Evolutionary conservation across 2,113 vertebrate species (phyloP), one percentile per base, ranked within the genome.

Genomic region (Erythrolamprus reginae): DNA sequence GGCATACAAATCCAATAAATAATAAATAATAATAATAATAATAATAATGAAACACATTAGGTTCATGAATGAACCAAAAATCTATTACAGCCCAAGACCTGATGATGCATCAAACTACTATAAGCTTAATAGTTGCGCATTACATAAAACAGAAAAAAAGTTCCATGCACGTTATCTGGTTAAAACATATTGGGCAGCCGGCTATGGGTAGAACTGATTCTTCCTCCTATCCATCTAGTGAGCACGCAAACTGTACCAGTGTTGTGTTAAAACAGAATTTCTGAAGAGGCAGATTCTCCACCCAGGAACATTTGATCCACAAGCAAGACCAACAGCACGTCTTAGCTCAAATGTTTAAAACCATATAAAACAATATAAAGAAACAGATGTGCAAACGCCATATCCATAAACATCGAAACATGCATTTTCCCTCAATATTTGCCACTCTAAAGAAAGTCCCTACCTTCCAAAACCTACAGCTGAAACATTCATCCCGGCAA

Each of bases 221-320:
- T 47, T 48, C 45, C 83, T n/a, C 12, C 56, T 38, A 70, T 12
- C 55, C 53, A 84, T 82, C 48, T 52, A 45, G n/a, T 6, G 61
- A 70, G 26, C 26, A 47, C 33, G 17, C 48, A 82, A 90, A 82
- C 33, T 53, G 42, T 28, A 33, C 24, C 48, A 88, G 56, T 7
- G 0, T 1, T 1, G 47, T 38, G 28, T 47, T 47, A 82, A 42
- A 10, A 52, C 1, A 0, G 8, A 91, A 58, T 52, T 77, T 89
- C 61, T 90, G 3, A 86, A 28, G 28, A 12, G 26, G 45, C 26
- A 3, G 26, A 61, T 42, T 19, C 28, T 45, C n/a, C 33, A 3
- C 12, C 58, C 1, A 5, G 0, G 0, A 0, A n/a, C 15, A 53
- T 84, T 38, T 90, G 33, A 52, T 33, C 33, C 48, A 33, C 26